These are phyloP conservation scores for Empis livida DNA, from an alignment of 2,888 invertebrate species.

Conservation along the genomic window DNA sequence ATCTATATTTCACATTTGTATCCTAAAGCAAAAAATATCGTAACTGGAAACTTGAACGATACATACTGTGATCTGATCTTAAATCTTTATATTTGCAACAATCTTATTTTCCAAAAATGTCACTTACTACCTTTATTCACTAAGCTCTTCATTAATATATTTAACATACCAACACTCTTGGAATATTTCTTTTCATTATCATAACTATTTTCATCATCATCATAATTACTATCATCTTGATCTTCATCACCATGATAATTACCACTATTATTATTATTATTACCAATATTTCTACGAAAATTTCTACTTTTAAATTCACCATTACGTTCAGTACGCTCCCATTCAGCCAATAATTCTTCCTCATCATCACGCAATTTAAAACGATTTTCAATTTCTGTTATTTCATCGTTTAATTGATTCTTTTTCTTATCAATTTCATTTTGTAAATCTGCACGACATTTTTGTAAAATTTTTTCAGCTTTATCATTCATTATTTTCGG, in stretches of 20 bases:
- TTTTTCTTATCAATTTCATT: constrained; percentile 51
- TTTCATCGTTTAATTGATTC: constrained; percentile 48
- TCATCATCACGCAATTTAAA: constrained; percentile 20
- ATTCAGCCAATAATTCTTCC: background rate
- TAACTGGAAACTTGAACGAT: no score
- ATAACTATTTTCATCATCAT: background rate
- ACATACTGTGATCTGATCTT: no score
- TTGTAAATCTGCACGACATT: constrained; percentile 49
- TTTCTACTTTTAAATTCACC: background rate
- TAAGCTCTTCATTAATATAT: background rate
- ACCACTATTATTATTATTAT: background rate
- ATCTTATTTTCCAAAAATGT: no score
- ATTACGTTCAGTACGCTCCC: background rate
- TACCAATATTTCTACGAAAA: no score
- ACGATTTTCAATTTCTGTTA: constrained; percentile 45
- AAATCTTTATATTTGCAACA: no score
- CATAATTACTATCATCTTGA: background rate
- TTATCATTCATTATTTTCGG: constrained; percentile 66
- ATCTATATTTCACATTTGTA: no score
- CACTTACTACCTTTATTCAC: no score
- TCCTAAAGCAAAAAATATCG: no score
- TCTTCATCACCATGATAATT: background rate
- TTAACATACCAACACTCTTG: background rate
- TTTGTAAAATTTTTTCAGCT: constrained; percentile 50
- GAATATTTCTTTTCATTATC: constrained; percentile 1